Conservation (phyloP, 1,140 invertebrate species). For the Ceratosolen solmsi region DNA sequence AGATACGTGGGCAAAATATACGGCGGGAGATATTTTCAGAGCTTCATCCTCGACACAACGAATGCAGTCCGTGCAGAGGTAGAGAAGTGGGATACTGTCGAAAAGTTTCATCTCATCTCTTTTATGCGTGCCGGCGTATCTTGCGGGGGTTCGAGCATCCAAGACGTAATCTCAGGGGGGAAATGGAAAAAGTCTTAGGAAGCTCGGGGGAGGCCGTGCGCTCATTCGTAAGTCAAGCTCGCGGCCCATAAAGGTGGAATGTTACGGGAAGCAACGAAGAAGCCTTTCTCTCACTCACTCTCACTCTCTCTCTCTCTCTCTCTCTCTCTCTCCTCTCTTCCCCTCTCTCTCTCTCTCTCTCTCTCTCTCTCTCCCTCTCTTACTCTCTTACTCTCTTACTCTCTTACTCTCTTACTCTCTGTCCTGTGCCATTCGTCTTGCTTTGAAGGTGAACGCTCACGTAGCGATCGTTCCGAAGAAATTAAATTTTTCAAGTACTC, state of each 20-base stretch:
- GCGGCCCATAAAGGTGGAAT: constrained; percentile 1
- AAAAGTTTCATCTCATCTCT: constrained; percentile 37
- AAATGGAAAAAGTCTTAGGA: constrained; percentile 39
- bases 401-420: not conserved
- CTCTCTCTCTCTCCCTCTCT: not conserved
- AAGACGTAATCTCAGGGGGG: constrained; percentile 36
- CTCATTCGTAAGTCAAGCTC: not conserved
- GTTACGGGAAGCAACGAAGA: not conserved
- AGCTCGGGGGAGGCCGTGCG: not conserved
- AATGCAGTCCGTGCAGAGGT: not conserved
- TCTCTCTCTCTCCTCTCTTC: not conserved
- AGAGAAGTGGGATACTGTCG: not conserved
- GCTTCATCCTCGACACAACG: not conserved
- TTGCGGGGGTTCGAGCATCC: not conserved
- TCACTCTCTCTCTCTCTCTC: not conserved
- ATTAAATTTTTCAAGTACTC: constrained; percentile 20
- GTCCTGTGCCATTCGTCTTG: not conserved
- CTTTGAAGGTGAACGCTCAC: not conserved
- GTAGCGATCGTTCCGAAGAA: constrained; percentile 1
- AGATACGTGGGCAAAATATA: not conserved
- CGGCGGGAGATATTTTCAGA: not conserved
- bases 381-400: not conserved
- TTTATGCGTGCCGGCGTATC: constrained; percentile 10
- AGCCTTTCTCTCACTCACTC: not conserved
- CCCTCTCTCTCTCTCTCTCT: not conserved